Percentiles rank a stretch among this genome's conserved stretches.
Evolutionary conservation across 2,888 invertebrate genomes (phyloP).

Genomic region (Autographa pulchrina): DNA sequence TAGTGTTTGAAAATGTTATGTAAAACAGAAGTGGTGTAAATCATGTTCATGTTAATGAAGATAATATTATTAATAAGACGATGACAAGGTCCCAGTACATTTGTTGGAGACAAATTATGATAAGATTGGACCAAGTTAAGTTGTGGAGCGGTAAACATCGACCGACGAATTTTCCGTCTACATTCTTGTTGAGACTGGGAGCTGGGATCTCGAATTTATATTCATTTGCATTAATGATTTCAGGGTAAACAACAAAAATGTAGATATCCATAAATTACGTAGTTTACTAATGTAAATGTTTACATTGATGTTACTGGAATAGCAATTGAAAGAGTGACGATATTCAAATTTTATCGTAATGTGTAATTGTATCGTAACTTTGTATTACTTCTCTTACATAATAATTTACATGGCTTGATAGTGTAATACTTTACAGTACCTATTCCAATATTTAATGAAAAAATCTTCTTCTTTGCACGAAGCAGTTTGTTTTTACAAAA

Average conservation of each 20-base stretch:
- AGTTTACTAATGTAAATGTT: too few species aligned
- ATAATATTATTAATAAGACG: conserved; percentile 36
- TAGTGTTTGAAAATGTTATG: not conserved
- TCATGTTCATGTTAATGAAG: conserved; percentile 14
- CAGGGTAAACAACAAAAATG: not conserved
- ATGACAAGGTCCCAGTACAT: conserved; percentile 25
- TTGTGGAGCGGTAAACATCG: conserved; percentile 48
- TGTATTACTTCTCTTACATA: too few species aligned
- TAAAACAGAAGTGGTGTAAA: conserved; percentile 3
- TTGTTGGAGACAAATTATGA: conserved; percentile 48
- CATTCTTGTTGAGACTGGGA: conserved; percentile 33
- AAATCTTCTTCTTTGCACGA: too few species aligned
- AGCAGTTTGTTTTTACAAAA: too few species aligned
- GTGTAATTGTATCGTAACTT: too few species aligned
- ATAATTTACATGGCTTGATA: too few species aligned
- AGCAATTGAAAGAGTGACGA: too few species aligned
- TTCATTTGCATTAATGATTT: not conserved
- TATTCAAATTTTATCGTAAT: too few species aligned
- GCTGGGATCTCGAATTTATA: conserved; percentile 12
- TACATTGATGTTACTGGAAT: too few species aligned
- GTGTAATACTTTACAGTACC: too few species aligned
- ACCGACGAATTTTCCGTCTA: conserved; percentile 41
- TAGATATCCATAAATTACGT: conserved; percentile 11
- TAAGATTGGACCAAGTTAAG: conserved; percentile 43
- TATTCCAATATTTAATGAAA: too few species aligned